These are phyloP conservation scores for Colletes latitarsis DNA, from an alignment of 1,140 invertebrate genomes.

Conservation along the genomic window DNA sequence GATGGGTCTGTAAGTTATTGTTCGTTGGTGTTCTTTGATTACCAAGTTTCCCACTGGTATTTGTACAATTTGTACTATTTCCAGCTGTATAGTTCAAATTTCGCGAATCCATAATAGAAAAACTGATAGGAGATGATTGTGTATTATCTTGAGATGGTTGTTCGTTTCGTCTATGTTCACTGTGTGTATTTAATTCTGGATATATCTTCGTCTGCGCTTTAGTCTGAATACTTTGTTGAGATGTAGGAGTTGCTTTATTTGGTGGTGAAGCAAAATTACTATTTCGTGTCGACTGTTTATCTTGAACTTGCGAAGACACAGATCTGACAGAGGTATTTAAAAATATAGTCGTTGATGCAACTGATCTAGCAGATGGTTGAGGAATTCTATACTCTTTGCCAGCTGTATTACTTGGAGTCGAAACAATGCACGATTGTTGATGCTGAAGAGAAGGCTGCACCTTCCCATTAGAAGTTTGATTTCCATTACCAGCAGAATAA, in stretches of 20 bases:
- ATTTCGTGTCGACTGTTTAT: slow-evolving; percentile 74
- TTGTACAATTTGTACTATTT: slow-evolving; percentile 74
- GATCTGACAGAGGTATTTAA: slow-evolving; percentile 66
- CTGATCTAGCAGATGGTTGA: slow-evolving; percentile 73
- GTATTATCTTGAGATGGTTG: slow-evolving; percentile 82
- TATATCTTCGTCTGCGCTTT: slow-evolving; percentile 87
- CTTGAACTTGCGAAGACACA: slow-evolving; percentile 70
- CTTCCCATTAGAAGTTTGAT: slow-evolving; percentile 71
- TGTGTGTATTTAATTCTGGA: slow-evolving; percentile 81
- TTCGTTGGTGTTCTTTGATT: slow-evolving; percentile 74
- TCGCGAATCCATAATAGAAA: slow-evolving; percentile 87
- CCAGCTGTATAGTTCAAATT: slow-evolving; percentile 83
- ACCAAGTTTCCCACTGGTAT: slow-evolving; percentile 70
- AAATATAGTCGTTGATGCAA: slow-evolving; percentile 72
- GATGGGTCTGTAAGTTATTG: slow-evolving; percentile 72
- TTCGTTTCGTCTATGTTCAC: slow-evolving; percentile 82
- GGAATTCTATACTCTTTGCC: slow-evolving; percentile 84
- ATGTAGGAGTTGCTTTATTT: slow-evolving; percentile 77
- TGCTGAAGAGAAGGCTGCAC: slow-evolving; percentile 68
- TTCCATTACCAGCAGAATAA: slow-evolving; percentile 68
- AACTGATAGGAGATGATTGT: slow-evolving; percentile 88
- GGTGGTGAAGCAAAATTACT: slow-evolving; percentile 81
- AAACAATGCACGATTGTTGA: slow-evolving; percentile 88
- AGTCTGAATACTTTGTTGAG: slow-evolving; percentile 82
- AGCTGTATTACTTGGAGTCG: slow-evolving; percentile 82